Conservation (phyloP, 2,888 invertebrate species). For the Junonia oenone region DNA sequence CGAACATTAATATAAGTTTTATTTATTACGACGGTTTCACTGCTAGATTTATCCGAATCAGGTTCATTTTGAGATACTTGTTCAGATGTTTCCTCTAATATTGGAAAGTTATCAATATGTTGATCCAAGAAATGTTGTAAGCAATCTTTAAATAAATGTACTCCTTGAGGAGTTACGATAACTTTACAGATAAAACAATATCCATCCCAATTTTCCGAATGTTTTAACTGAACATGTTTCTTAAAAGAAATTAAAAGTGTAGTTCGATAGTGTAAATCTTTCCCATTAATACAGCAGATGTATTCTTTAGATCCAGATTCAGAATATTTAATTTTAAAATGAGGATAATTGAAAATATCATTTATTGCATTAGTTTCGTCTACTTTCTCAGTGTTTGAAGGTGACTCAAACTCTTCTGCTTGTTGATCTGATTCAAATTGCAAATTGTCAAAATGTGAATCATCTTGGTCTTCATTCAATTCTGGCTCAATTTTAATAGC, state of each 20-base stretch:
- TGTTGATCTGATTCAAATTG: not conserved
- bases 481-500: conserved; percentile 15
- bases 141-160: conserved; percentile 56
- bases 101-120: conserved; percentile 63
- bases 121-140: conserved; percentile 62
- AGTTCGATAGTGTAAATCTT: conserved; percentile 57
- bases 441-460: not conserved
- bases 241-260: conserved; percentile 64
- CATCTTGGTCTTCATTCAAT: conserved; percentile 6
- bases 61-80: conserved; percentile 13
- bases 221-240: conserved; percentile 63
- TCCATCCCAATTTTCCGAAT: conserved; percentile 75
- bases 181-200: conserved; percentile 74
- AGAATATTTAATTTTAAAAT: conserved; percentile 54
- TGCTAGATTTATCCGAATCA: not conserved
- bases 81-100: conserved; percentile 37
- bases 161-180: conserved; percentile 60
- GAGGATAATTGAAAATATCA: conserved; percentile 44
- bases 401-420: conserved; percentile 1
- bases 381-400: not conserved
- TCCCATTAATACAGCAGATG: conserved; percentile 61
- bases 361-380: conserved; percentile 7
- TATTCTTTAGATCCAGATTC: conserved; percentile 57
- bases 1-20: conserved; percentile 55
- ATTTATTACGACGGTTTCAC: conserved; percentile 14